Evolutionary conservation across 2,797 vertebrate genomes (phyloP).

Genomic region (Myripristis murdjan): DNA sequence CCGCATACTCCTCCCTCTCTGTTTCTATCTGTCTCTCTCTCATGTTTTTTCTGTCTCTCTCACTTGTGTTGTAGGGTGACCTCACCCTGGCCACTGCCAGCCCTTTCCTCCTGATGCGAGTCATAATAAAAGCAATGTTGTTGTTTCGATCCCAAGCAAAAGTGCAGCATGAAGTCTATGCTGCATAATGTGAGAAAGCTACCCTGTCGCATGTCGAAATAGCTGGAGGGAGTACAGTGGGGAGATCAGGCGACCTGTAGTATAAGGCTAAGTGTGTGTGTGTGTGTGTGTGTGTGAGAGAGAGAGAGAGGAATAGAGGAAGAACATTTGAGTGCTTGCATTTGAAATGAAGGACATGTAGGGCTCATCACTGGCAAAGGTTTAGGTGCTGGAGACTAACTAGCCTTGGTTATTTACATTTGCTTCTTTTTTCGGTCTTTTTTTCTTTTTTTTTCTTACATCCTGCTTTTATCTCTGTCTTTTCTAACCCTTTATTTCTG

Average conservation of each 20-base stretch:
- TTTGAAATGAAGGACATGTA: constrained; percentile 21
- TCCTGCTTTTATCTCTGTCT: not conserved
- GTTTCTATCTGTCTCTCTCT: constrained; percentile 16
- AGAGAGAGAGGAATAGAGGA: not conserved
- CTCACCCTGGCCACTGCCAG: constrained; percentile 65
- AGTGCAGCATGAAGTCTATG: constrained; percentile 31
- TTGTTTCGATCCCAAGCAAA: constrained; percentile 42
- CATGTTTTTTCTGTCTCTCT: constrained; percentile 26
- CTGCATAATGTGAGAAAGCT: constrained; percentile 50
- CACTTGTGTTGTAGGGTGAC: constrained; percentile 64
- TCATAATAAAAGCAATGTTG: constrained; percentile 56
- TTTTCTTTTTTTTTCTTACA: not conserved
- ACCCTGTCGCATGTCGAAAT: constrained; percentile 36
- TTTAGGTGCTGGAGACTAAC: not conserved
- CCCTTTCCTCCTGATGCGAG: constrained; percentile 57
- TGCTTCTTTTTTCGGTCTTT: constrained; percentile 5
- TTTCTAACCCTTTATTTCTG: not conserved
- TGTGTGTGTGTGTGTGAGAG: constrained; percentile 15
- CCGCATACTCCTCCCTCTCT: constrained; percentile 54
- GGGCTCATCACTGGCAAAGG: constrained; percentile 23
- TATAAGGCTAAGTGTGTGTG: constrained; percentile 24
- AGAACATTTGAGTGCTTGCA: constrained; percentile 13
- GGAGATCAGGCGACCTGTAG: constrained; percentile 46
- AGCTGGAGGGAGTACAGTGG: constrained; percentile 34
- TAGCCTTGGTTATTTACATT: constrained; percentile 36